These are phyloP conservation scores for Aurelia sp. DNA, from an alignment of 30 jellyfish, hydroid and myxozoan species.

Conservation along the genomic window DNA sequence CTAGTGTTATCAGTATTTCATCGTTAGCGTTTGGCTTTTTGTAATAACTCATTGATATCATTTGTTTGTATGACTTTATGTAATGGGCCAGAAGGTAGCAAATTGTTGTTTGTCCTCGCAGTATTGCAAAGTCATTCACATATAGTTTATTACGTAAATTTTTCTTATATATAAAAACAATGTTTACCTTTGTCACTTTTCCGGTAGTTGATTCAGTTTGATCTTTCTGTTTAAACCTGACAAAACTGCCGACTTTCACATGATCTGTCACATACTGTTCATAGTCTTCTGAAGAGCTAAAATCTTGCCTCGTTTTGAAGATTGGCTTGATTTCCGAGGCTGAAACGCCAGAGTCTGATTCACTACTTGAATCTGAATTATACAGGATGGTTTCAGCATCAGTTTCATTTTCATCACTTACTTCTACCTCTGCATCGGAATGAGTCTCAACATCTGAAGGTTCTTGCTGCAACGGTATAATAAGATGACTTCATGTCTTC, in stretches of 20 bases:
- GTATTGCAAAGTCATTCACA: too few species aligned
- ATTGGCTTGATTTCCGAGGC: conserved; percentile 26
- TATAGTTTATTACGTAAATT: too few species aligned
- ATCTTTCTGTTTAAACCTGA: conserved; percentile 15
- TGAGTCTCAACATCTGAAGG: conserved; percentile 27
- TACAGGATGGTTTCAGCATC: conserved; percentile 37
- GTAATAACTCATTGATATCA: too few species aligned
- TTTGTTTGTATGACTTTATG: too few species aligned
- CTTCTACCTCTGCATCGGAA: conserved; percentile 31
- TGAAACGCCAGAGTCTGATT: conserved; percentile 23
- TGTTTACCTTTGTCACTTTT: conserved; percentile 21
- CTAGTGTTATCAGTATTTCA: too few species aligned
- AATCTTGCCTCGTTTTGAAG: conserved; percentile 33
- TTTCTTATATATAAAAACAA: neutral
- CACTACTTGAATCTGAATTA: conserved; percentile 38
- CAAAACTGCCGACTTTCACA: conserved; percentile 38
- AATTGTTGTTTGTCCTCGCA: too few species aligned
- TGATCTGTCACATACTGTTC: conserved; percentile 31
- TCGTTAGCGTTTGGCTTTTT: too few species aligned
- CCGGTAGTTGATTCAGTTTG: conserved; percentile 25
- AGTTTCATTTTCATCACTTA: conserved; percentile 29
- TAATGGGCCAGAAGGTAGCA: too few species aligned
- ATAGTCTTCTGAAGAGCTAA: conserved; percentile 35
- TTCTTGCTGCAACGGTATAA: conserved; percentile 12
- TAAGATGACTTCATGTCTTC: neutral